phyloP scores from a whole-genome alignment of 2,797 vertebrate species.

The Calcarius lapponicus region DNA sequence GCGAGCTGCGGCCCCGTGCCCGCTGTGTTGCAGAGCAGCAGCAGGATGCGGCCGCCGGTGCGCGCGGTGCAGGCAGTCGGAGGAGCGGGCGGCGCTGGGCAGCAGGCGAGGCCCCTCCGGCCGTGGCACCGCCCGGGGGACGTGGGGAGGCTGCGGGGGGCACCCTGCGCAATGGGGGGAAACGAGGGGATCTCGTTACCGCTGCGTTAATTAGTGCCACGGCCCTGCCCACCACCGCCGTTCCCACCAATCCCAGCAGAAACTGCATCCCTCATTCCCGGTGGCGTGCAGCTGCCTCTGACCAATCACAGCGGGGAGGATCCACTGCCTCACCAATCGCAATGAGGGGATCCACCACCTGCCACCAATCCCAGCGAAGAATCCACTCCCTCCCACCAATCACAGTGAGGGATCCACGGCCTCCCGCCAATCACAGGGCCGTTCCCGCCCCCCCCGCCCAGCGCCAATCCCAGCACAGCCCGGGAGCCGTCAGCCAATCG shows the following conservation, averaged over 20 bases:
- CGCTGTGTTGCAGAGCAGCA: constrained; percentile 88
- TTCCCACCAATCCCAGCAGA: background rate
- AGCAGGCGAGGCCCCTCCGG: constrained; percentile 70
- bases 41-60: constrained; percentile 78
- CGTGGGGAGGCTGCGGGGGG: constrained; percentile 84
- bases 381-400: background rate
- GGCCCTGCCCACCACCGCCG: accelerated
- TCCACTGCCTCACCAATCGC: background rate
- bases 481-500: background rate
- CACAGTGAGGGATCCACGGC: background rate
- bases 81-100: constrained; percentile 77
- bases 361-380: too few species aligned
- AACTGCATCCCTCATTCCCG: background rate
- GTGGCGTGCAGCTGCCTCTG: background rate
- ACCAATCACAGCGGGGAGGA: background rate
- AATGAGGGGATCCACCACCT: too few species aligned
- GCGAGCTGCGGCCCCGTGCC: constrained; percentile 80
- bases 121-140: constrained; percentile 77
- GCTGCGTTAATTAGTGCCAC: background rate
- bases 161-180: constrained; percentile 66
- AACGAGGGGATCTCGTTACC: accelerated
- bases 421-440: background rate
- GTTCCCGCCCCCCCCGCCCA: accelerated
- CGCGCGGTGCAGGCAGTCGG: constrained; percentile 80
- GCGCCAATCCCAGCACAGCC: background rate